Conservation (phyloP, 2,797 vertebrate species). For the Erpetoichthys calabaricus region DNA sequence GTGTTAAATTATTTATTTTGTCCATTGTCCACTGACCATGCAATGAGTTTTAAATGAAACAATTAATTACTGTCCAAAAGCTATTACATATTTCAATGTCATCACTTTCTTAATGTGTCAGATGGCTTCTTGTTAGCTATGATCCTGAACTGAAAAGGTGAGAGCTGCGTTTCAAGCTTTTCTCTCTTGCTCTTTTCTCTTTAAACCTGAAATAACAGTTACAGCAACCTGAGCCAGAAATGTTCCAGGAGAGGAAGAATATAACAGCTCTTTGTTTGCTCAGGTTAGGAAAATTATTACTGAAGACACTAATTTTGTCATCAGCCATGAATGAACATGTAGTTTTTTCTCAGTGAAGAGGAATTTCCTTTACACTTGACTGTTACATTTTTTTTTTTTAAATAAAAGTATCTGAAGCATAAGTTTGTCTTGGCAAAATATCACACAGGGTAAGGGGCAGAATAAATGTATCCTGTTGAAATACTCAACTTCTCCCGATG, state of each 20-base stretch:
- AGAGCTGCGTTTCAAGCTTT: no score
- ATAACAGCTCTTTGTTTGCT: not conserved
- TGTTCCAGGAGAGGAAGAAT: not conserved
- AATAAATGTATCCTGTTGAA: constrained; percentile 56
- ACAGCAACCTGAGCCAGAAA: not conserved
- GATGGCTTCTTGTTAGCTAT: not conserved
- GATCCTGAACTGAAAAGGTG: not conserved
- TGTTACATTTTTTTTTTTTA: constrained; percentile 42
- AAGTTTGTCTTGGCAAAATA: constrained; percentile 49
- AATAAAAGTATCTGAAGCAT: constrained; percentile 41
- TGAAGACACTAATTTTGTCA: no score
- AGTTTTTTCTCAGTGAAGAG: constrained; percentile 25
- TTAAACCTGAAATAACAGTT: not conserved
- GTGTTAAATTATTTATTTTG: no score
- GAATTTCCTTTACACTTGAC: constrained; percentile 54
- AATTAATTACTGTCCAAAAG: no score
- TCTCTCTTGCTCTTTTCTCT: no score
- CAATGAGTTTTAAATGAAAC: no score
- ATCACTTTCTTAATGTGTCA: not conserved
- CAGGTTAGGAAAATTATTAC: not conserved
- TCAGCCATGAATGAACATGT: not conserved
- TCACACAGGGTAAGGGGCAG: constrained; percentile 38
- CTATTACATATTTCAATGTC: no score
- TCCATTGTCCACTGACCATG: no score
- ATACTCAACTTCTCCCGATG: constrained; percentile 44